Evolutionary conservation across 2,888 invertebrate species (phyloP).

Genomic region (Drosophila suboccidentalis): DNA sequence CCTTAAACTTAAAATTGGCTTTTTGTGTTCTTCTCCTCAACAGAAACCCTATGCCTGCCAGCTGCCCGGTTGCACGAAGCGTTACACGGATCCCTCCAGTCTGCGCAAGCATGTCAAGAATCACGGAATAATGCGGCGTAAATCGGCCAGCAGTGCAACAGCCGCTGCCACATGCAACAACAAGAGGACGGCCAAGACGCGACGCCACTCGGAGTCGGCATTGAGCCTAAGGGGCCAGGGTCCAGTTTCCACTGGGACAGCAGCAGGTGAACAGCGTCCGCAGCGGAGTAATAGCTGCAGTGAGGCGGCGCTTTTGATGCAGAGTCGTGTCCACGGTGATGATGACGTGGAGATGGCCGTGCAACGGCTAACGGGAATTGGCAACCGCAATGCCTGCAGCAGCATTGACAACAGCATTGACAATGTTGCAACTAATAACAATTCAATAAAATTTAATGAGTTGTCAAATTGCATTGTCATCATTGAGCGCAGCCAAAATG

Average conservation of each 20-base stretch:
- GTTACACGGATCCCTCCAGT: constrained; percentile 97
- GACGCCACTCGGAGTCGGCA: constrained; percentile 84
- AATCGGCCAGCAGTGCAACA: constrained; percentile 75
- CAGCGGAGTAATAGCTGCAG: constrained; percentile 83
- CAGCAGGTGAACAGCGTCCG: constrained; percentile 56
- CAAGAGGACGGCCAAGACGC: constrained; percentile 68
- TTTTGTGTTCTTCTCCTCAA: constrained; percentile 61
- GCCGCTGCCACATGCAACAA: constrained; percentile 19
- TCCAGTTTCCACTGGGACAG: neutral
- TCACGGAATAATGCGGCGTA: constrained; percentile 86
- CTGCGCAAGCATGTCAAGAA: constrained; percentile 97
- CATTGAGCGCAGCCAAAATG: constrained; percentile 84
- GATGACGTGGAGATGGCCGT: constrained; percentile 9
- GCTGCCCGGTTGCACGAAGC: constrained; percentile 93
- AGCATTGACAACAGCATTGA: constrained; percentile 39
- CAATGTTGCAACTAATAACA: constrained; percentile 75
- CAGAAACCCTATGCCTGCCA: constrained; percentile 98
- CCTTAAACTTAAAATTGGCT: neutral
- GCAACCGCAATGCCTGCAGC: constrained; percentile 62
- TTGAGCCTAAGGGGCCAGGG: constrained; percentile 31
- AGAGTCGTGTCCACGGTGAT: too few species aligned
- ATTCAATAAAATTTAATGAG: constrained; percentile 86
- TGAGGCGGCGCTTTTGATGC: constrained; percentile 58
- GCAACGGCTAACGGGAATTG: constrained; percentile 21
- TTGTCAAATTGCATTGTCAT: constrained; percentile 86